Percentiles rank a stretch among this genome's conserved stretches.
Conservation (phyloP, 2,113 vertebrate species). For the Prunella himalayana region DNA sequence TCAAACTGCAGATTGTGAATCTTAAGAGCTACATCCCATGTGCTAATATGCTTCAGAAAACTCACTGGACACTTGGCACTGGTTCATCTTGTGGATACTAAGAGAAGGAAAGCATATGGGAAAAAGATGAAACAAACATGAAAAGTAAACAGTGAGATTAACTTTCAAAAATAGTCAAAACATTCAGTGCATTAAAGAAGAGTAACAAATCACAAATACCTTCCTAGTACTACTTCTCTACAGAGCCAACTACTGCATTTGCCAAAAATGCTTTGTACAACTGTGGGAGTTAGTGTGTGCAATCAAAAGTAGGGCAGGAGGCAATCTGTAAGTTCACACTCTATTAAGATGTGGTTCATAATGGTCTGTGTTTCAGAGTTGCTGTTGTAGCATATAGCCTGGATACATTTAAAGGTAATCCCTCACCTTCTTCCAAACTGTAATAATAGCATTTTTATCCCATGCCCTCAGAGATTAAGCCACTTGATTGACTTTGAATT, state of each 20-base stretch:
- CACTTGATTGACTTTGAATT: constrained; percentile 67
- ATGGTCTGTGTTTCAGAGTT: not conserved
- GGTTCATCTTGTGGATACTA: not conserved
- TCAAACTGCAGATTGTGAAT: not conserved
- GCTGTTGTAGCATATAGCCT: constrained; percentile 27
- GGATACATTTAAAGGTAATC: constrained; percentile 31
- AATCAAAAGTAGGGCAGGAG: constrained; percentile 23
- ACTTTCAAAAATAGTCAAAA: constrained; percentile 43
- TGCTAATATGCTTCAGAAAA: not conserved
- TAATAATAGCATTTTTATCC: constrained; percentile 60
- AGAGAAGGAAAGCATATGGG: constrained; percentile 24
- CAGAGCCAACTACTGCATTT: not conserved
- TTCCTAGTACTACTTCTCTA: not conserved
- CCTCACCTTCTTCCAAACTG: constrained; percentile 37
- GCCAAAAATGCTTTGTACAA: not conserved
- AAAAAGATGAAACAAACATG: constrained; percentile 42
- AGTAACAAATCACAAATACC: constrained; percentile 57
- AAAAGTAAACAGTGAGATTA: constrained; percentile 35
- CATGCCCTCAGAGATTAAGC: constrained; percentile 43
- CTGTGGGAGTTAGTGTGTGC: not conserved
- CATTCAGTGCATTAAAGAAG: constrained; percentile 28
- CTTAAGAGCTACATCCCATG: not conserved
- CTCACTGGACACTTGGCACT: constrained; percentile 23
- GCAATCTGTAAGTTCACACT: not conserved
- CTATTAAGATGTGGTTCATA: not conserved